phyloP scores from a whole-genome alignment of 2,797 vertebrate genomes.

The Spondyliosoma cantharus region DNA sequence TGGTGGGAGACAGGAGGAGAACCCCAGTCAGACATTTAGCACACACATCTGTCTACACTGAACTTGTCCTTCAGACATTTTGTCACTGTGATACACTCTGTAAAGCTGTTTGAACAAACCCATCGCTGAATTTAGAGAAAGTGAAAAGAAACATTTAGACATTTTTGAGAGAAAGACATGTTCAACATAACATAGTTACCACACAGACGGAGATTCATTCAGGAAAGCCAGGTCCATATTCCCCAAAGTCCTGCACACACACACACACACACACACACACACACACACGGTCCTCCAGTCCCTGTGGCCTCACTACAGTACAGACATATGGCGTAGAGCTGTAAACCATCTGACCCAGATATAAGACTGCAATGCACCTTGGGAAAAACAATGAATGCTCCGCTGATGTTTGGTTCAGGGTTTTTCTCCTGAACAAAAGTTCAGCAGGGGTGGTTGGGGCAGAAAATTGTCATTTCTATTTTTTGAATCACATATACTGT shows the following conservation, averaged over 20 bases:
- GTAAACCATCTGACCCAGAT: constrained; percentile 76
- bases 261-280: constrained; percentile 28
- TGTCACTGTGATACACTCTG: no score
- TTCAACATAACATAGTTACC: not conserved
- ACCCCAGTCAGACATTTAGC: not conserved
- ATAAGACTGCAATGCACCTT: constrained; percentile 55
- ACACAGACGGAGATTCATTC: constrained; percentile 19
- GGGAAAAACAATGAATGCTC: constrained; percentile 54
- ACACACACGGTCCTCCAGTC: constrained; percentile 39
- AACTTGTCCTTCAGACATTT: not conserved
- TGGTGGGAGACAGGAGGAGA: no score
- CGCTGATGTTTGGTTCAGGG: constrained; percentile 12
- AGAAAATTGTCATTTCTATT: not conserved
- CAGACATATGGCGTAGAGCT: constrained; percentile 78
- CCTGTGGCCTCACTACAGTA: constrained; percentile 60
- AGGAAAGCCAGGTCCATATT: constrained; percentile 40
- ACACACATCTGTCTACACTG: not conserved
- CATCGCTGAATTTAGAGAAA: not conserved
- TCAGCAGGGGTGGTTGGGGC: not conserved
- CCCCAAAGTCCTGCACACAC: constrained; percentile 19
- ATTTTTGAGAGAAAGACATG: not conserved
- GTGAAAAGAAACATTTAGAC: not conserved
- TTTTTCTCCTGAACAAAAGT: constrained; percentile 3
- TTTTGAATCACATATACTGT: not conserved
- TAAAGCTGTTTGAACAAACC: not conserved